A percentile compares a stretch with the other conserved stretches of the same genome.
These are phyloP conservation scores for Huso huso DNA, from an alignment of 2,797 vertebrate species.

Conservation along the genomic window DNA sequence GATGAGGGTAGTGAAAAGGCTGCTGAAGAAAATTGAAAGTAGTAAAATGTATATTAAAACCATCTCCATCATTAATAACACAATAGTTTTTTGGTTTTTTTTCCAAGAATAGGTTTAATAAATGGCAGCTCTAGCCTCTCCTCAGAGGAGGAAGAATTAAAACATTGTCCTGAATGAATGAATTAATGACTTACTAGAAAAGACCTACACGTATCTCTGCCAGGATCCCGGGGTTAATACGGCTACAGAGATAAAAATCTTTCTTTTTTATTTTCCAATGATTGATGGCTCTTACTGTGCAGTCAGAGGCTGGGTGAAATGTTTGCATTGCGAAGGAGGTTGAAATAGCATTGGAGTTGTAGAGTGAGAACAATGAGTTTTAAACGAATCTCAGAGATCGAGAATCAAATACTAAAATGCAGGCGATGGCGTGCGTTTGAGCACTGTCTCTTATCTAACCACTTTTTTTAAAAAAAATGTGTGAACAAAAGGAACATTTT, in stretches of 20 bases:
- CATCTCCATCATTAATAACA: no score
- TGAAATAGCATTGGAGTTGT: constrained; percentile 42
- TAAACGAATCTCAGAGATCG: constrained; percentile 67
- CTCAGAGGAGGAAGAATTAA: no score
- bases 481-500: constrained; percentile 63
- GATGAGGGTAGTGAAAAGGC: no score
- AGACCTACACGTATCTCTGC: constrained; percentile 18
- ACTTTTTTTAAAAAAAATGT: constrained; percentile 53
- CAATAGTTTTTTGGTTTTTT: no score
- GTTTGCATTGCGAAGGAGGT: constrained; percentile 27
- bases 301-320: constrained; percentile 14
- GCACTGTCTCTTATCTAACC: constrained; percentile 53
- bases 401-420: constrained; percentile 62
- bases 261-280: constrained; percentile 44
- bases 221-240: constrained; percentile 59
- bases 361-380: constrained; percentile 66
- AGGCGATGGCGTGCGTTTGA: constrained; percentile 40
- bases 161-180: not conserved
- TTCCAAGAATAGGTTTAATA: no score
- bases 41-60: no score
- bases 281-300: constrained; percentile 37
- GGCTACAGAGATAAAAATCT: constrained; percentile 62
- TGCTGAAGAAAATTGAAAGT: no score
- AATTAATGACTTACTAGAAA: not conserved
- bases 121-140: no score